phyloP scores from a whole-genome alignment of 2,113 vertebrate species.

The Vicugna pacos region DNA sequence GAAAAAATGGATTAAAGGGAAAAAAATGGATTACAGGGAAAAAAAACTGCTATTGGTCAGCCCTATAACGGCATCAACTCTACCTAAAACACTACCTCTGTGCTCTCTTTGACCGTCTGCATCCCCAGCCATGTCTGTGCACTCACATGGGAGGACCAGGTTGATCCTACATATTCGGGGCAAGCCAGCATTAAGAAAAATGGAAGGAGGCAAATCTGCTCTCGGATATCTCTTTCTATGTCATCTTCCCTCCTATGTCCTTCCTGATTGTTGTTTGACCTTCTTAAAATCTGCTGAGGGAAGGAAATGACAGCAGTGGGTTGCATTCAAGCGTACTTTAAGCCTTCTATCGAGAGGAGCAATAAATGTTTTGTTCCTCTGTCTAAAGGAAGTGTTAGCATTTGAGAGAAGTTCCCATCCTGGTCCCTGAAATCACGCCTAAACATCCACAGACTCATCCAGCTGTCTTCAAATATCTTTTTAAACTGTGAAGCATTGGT shows the following conservation, averaged over 20 bases:
- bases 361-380: not conserved
- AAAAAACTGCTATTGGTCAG: not conserved
- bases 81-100: not conserved
- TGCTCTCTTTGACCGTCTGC: not conserved
- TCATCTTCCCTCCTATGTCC: not conserved
- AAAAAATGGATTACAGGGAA: not conserved
- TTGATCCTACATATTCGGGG: not conserved
- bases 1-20: too few species aligned
- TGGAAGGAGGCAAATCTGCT: not conserved
- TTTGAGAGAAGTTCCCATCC: not conserved
- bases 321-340: not conserved
- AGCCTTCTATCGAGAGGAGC: not conserved
- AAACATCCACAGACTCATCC: not conserved
- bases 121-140: not conserved
- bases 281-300: not conserved
- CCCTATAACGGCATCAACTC: not conserved
- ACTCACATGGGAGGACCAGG: not conserved
- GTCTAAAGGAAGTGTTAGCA: constrained; percentile 17
- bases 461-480: not conserved
- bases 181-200: not conserved
- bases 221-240: not conserved
- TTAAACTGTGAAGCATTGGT: not conserved
- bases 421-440: not conserved
- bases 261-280: not conserved
- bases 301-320: not conserved